phyloP scores from a whole-genome alignment of 1,140 invertebrate species.

The Aphidius gifuensis region DNA sequence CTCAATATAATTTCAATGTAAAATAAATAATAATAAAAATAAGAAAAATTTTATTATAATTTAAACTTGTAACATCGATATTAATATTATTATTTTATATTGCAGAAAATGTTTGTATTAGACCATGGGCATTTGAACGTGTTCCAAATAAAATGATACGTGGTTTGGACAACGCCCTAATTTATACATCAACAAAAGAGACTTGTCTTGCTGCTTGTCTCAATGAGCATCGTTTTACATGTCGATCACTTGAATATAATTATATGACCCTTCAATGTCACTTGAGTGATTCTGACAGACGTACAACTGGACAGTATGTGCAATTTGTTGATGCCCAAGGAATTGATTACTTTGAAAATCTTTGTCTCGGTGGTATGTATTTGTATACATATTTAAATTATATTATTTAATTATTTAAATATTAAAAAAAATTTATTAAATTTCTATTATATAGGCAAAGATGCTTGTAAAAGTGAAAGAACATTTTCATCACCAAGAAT shows the following conservation, averaged over 20 bases:
- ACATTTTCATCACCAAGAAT: slow-evolving; percentile 76
- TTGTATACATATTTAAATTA: background rate
- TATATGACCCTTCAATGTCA: slow-evolving; percentile 89
- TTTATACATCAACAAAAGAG: slow-evolving; percentile 91
- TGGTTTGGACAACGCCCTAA: slow-evolving; percentile 84
- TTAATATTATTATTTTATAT: slow-evolving; percentile 6
- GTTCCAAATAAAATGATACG: slow-evolving; percentile 89
- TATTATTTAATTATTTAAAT: background rate
- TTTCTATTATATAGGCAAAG: slow-evolving; percentile 54
- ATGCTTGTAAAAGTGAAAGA: slow-evolving; percentile 78
- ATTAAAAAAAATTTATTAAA: background rate
- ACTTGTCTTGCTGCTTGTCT: slow-evolving; percentile 87
- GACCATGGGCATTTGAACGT: slow-evolving; percentile 90
- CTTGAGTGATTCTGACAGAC: slow-evolving; percentile 81
- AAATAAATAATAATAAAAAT: too few relatives aligned
- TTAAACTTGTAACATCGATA: background rate
- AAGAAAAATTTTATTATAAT: too few relatives aligned
- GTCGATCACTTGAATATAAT: slow-evolving; percentile 89
- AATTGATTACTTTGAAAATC: slow-evolving; percentile 92
- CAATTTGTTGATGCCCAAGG: slow-evolving; percentile 86
- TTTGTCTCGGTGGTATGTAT: slow-evolving; percentile 76
- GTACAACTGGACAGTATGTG: slow-evolving; percentile 78
- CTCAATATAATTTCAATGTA: too few relatives aligned
- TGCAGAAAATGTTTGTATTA: slow-evolving; percentile 82
- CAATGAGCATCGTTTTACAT: slow-evolving; percentile 88